Base-by-base conservation (phyloP, 2,113 vertebrate genomes). In the Boulengeromyrus knoepffleri region DNA sequence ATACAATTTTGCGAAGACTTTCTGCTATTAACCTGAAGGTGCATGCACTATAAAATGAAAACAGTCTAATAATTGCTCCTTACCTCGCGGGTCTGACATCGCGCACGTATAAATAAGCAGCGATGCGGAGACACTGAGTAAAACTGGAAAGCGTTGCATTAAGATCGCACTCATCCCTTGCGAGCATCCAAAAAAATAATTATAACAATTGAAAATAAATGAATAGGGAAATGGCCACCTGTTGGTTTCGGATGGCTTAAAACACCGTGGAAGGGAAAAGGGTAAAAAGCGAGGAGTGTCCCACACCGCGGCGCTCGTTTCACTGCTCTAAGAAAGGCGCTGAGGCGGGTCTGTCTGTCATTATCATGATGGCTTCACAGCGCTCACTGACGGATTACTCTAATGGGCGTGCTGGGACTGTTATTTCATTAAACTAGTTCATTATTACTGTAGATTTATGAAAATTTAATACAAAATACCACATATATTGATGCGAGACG, bases 21-120 rank as follows among this genome's bases (percentile, higher is more conserved):
- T 45, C 7, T 21, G 10, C 24, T 45, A 7, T 15, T 45, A 42
- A 27, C 58, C 1, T 36, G 15, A 15, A 77, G 42, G 21, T 88
- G 56, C 36, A 24, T 62, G 21, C 49, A 27, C 21, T 56, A 21
- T 45, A 15, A 36, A 27, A n/a, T n/a, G 9, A 17, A 36, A 19
- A 27, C 62, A 70, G n/a, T 31, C 3, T 1, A 36, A 27, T 85
- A 36, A 24, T 19, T 85, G n/a, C 45, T 46, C 45, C 83, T 53
- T 91, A 91, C 88, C 90, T 89, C 87, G 88, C 88, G 74, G 58
- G 24, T 89, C 90, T 21, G 90, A 56, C 47, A 49, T 50, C 83
- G 46, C 39, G 36, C 21, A 46, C 45, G 39, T 10, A 77, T 21
- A 53, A 13, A 52, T 36, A 45, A 89, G 47, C 62, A 91, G 62